These are phyloP conservation scores for Dolichomitus sp. DNA, from an alignment of 2,888 invertebrate species.

Conservation along the genomic window DNA sequence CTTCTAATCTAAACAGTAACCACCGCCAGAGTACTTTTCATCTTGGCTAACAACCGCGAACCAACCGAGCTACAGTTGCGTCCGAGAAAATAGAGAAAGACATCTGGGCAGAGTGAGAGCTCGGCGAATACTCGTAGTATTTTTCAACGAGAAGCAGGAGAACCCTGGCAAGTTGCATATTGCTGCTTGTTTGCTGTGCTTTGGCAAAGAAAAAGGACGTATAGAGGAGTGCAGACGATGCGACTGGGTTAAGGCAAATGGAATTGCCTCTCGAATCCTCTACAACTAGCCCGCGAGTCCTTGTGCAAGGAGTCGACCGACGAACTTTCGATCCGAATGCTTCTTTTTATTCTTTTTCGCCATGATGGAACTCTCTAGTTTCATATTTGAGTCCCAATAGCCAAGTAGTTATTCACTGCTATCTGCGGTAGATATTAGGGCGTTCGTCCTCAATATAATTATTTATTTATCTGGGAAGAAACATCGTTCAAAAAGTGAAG, in stretches of 20 bases:
- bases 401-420: background rate
- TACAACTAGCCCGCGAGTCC: slow-evolving; percentile 34
- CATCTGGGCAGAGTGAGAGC: background rate
- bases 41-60: slow-evolving; percentile 44
- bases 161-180: slow-evolving; percentile 42
- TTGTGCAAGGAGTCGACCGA: slow-evolving; percentile 24
- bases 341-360: background rate
- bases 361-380: slow-evolving; percentile 3
- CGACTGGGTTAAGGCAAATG: slow-evolving; percentile 72
- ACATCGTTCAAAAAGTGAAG: background rate
- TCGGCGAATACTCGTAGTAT: slow-evolving; percentile 43
- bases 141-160: slow-evolving; percentile 42
- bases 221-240: slow-evolving; percentile 22
- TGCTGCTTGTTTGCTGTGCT: slow-evolving; percentile 35
- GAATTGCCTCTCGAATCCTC: slow-evolving; percentile 79
- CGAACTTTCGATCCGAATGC: slow-evolving; percentile 29
- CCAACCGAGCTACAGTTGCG: background rate
- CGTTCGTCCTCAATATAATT: slow-evolving; percentile 8
- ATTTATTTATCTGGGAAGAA: slow-evolving; percentile 16
- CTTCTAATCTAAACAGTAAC: slow-evolving; percentile 28
- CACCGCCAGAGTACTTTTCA: slow-evolving; percentile 44
- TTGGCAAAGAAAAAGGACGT: slow-evolving; percentile 31
- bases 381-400: background rate
- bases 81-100: slow-evolving; percentile 10
- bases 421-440: slow-evolving; percentile 1